Base-by-base conservation (phyloP, 1,140 invertebrate species). In the Trissolcus basalis region DNA sequence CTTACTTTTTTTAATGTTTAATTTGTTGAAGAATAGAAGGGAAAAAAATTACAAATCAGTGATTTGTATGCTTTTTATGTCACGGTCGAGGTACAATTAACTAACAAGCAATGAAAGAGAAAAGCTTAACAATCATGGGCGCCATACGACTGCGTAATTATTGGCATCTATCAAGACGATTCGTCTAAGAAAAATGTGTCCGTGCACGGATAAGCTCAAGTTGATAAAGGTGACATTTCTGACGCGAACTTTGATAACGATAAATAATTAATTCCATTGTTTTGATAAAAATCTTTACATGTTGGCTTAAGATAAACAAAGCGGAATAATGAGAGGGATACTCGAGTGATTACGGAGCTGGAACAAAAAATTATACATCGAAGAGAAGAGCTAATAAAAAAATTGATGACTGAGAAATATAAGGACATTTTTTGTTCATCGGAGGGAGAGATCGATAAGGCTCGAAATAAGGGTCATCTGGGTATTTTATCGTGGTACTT, bases 141-240 rank as follows among this genome's bases (percentile, higher is more conserved):
- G 47, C 58, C 60, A 64, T 54, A 19, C 36, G 51, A 65, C 61
- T 65, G 51, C 33, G 50, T 65, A 65, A 65, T 55, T 65, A 54
- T 48, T 48, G 51, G 43, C 61, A 51, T 51, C 51, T 48, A 47
- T 49, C 19, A 27, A 48, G 12, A 14, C 33, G 9, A 27, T n/a
- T 41, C 14, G 60, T 51, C 39, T 16, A 16, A 27, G 44, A 51
- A 19, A 53, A 35, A 63, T 13, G 13, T 9, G 32, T 19, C 27
- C 43, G 44, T 63, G 14, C 47, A 51, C 39, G 36, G 59, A 51
- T 63, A 45, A 51, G 36, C 12, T 53, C 19, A 1, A 43, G 15
- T 53, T 50, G 53, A 65, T 56, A 65, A 54, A 65, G 19, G 55
- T 65, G 8, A 12, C 45, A 55, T 65, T 63, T 12, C 14, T 45